Conservation (phyloP, 2,888 invertebrate species). For the Oscheius onirici region DNA sequence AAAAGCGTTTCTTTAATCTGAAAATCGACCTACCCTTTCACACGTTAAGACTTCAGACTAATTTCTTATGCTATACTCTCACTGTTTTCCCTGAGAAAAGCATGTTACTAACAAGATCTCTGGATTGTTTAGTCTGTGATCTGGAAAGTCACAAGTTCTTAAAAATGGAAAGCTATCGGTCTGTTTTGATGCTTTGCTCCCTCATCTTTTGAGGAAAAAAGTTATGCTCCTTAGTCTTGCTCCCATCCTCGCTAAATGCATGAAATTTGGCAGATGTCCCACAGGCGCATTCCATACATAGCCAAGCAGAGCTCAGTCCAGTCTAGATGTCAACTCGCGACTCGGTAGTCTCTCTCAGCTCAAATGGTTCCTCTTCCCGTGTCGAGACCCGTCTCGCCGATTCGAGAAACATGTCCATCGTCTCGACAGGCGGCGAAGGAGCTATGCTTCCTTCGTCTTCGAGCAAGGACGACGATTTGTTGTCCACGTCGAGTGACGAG, state of each 20-base stretch:
- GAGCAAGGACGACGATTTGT: conserved; percentile 62
- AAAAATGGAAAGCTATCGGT: too few species aligned
- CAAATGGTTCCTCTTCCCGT: conserved; percentile 46
- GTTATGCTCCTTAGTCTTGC: not conserved
- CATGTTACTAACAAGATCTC: too few species aligned
- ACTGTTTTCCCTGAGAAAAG: too few species aligned
- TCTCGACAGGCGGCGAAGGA: conserved; percentile 39
- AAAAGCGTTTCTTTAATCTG: too few species aligned
- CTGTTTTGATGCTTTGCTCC: too few species aligned
- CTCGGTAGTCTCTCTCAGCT: conserved; percentile 61
- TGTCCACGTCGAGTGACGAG: conserved; percentile 63
- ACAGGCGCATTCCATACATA: conserved; percentile 16
- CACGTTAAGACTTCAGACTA: too few species aligned
- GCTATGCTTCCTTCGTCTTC: conserved; percentile 61
- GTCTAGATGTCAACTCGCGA: conserved; percentile 52
- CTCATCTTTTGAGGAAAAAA: too few species aligned
- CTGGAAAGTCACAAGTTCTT: too few species aligned
- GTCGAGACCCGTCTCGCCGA: conserved; percentile 55
- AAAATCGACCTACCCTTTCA: too few species aligned
- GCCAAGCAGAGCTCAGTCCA: not conserved
- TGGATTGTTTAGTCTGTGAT: too few species aligned
- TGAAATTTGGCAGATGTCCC: conserved; percentile 27
- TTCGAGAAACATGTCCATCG: conserved; percentile 21
- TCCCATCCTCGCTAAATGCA: conserved; percentile 19
- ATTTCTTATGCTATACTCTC: too few species aligned